Conservation (phyloP, 2,797 vertebrate species). For the Sebastes ruberrimus region DNA sequence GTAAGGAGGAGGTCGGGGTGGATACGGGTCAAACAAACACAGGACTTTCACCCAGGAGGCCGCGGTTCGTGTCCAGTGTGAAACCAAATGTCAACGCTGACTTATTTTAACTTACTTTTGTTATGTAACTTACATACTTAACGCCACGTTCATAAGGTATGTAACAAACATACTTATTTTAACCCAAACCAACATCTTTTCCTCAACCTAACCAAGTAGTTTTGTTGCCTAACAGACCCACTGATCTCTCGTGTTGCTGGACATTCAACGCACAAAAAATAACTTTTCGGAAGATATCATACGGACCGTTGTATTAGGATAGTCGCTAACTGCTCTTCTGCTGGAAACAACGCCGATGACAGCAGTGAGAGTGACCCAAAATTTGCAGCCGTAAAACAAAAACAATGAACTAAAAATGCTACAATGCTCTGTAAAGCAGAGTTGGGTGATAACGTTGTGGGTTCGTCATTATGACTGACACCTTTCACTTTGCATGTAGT, state of each 20-base stretch:
- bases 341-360: too few relatives aligned
- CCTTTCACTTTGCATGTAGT: not conserved
- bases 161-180: too few relatives aligned
- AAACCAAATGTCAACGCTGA: not conserved
- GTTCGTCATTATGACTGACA: too few relatives aligned
- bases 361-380: not conserved
- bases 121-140: not conserved
- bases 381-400: not conserved
- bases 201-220: too few relatives aligned
- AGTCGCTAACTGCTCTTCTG: rapidly evolving
- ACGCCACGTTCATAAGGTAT: rapidly evolving
- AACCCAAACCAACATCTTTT: too few relatives aligned
- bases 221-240: too few relatives aligned
- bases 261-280: not conserved
- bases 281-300: not conserved
- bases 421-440: not conserved
- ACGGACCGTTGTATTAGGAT: rapidly evolving
- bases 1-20: too few relatives aligned
- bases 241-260: not conserved
- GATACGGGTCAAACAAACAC: not conserved
- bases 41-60: not conserved
- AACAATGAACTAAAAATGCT: not conserved
- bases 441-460: not conserved
- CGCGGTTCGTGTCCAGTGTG: too few relatives aligned
- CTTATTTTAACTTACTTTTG: not conserved